Evolutionary conservation across 2,888 invertebrate species (phyloP).

Genomic region (Aphrophora alni): DNA sequence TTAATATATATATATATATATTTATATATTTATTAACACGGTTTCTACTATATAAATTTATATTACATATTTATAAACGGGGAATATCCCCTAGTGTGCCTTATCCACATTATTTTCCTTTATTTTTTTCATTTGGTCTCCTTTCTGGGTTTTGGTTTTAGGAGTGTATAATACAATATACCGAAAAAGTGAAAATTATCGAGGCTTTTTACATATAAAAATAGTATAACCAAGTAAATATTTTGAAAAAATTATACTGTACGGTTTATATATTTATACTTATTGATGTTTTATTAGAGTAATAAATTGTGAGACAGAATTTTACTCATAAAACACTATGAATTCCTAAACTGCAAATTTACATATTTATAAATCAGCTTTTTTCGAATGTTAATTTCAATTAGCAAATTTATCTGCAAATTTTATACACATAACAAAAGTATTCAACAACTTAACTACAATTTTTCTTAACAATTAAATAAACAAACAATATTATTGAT

Average conservation of each 20-base stretch:
- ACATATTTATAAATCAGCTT: not conserved
- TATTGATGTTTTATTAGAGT: too few species aligned
- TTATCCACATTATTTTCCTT: not conserved
- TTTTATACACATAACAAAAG: not conserved
- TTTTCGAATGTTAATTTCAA: too few species aligned
- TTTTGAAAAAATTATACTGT: too few species aligned
- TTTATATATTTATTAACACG: slow-evolving; percentile 30
- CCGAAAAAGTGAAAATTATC: too few species aligned
- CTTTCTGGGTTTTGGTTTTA: not conserved
- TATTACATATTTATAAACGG: slow-evolving; percentile 29
- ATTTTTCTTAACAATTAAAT: not conserved
- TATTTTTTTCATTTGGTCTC: not conserved
- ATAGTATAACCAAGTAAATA: too few species aligned
- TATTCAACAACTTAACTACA: not conserved
- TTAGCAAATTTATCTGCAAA: not conserved
- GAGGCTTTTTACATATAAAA: too few species aligned
- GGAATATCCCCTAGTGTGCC: slow-evolving; percentile 2
- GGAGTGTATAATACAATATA: too few species aligned
- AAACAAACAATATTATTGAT: not conserved
- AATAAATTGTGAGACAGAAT: too few species aligned
- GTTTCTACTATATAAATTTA: slow-evolving; percentile 31
- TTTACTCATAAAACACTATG: too few species aligned
- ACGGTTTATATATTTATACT: too few species aligned
- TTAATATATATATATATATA: slow-evolving; percentile 23
- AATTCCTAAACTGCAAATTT: not conserved